These are phyloP conservation scores for Philypnodon macrostomus DNA, from an alignment of 2,797 vertebrate species.

Conservation along the genomic window DNA sequence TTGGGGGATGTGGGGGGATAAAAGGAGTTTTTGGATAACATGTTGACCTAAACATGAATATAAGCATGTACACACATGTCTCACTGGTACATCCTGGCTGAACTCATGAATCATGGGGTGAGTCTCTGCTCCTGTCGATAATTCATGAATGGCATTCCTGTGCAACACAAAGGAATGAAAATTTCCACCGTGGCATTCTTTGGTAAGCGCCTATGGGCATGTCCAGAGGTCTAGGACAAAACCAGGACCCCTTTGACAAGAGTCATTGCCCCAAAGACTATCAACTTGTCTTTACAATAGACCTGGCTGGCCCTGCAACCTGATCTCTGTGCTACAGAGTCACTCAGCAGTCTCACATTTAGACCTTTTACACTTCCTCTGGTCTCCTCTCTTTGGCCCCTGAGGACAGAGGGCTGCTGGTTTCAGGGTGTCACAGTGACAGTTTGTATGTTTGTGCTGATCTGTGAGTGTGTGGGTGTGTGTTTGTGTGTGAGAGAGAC, in stretches of 20 bases:
- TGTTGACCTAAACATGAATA: neutral
- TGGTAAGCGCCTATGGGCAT: slow-evolving; percentile 32
- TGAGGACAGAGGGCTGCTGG: slow-evolving; percentile 28
- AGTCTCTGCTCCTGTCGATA: slow-evolving; percentile 33
- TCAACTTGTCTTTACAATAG: slow-evolving; percentile 60
- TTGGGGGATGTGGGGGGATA: too few species aligned
- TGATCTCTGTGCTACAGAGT: slow-evolving; percentile 61
- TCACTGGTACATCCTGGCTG: neutral
- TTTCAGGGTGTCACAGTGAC: slow-evolving; percentile 28
- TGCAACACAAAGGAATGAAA: slow-evolving; percentile 48
- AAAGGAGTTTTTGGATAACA: neutral
- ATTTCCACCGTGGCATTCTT: slow-evolving; percentile 40
- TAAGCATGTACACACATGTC: neutral
- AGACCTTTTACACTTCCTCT: slow-evolving; percentile 70
- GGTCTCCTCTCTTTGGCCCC: slow-evolving; percentile 55
- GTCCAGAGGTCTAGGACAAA: slow-evolving; percentile 42
- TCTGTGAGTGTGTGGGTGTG: slow-evolving; percentile 27
- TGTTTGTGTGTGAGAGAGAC: too few species aligned
- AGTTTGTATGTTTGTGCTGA: slow-evolving; percentile 17
- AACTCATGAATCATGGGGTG: slow-evolving; percentile 12
- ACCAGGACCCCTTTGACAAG: slow-evolving; percentile 40
- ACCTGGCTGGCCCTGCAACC: slow-evolving; percentile 49
- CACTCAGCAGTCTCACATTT: slow-evolving; percentile 67
- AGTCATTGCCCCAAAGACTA: slow-evolving; percentile 50
- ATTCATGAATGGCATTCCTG: slow-evolving; percentile 57